Base-by-base conservation (phyloP, 2,797 vertebrate genomes). In the Acomys russatus region DNA sequence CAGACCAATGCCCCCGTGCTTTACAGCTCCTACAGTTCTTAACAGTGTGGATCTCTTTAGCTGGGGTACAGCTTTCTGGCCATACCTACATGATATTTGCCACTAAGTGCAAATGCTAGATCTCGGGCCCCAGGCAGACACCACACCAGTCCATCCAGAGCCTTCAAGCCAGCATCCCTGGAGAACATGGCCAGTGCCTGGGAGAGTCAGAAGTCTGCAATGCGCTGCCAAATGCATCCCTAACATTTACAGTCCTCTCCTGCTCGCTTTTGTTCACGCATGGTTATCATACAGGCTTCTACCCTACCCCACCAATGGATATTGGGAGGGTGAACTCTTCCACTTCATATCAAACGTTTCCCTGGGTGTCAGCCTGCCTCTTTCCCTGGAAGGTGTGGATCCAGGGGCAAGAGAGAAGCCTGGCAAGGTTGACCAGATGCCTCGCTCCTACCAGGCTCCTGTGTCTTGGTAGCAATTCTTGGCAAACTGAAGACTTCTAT, bases 221-320 rank as follows among this genome's bases (percentile, higher is more conserved):
- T 91, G 97, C 95, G 83, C 68, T 94, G 86, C 76, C 90, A 84
- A 68, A 44, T n/a, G 63, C 85, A 78, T 88, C 96, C 86, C 74
- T 89, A 86, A 61, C 95, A 91, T 90, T 97, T 95, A 90, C 84
- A 91, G 84, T 71, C 77, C 44, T 87, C 38, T 91, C 90, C 79
- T 86, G 30, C 63, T 94, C 61, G 10, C 59, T 80, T 89, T 61
- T 82, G 63, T 44, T 92, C 9, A 5, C 59, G 44, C 83, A 64
- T 44, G 44, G 44, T 44, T 44, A 44, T 82, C 77, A 63, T 76
- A 38, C 68, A 30, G 14, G 33, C 78, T 71, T 38, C n/a, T 18
- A 38, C 28, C 33, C 4, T 23, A 12, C 23, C 23, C 6, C 79
- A 61, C 38, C 56, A 51, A 2, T 44, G 80, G 44, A n/a, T 63